Percentiles rank a stretch among this genome's conserved stretches.
Conservation (phyloP, 2,888 invertebrate genomes). For the Leistus spinibarbis region DNA sequence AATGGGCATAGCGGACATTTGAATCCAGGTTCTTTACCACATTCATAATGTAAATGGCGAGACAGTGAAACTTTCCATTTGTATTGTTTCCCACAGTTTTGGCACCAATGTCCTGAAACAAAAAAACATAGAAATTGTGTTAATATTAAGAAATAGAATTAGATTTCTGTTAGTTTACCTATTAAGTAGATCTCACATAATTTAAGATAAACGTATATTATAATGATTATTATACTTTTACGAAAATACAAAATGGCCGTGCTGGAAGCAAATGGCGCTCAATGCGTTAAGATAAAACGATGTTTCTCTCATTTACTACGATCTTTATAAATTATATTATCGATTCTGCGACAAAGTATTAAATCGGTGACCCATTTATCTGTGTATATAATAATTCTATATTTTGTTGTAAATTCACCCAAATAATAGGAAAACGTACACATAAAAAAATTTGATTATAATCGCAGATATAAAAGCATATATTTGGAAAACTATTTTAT, state of each 20-base stretch:
- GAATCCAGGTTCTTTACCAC: conserved; percentile 58
- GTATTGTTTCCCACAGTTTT: conserved; percentile 62
- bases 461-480: neutral
- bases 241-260: too few relatives aligned
- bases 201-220: neutral
- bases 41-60: conserved; percentile 59
- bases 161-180: neutral
- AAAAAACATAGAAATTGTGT: neutral
- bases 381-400: too few relatives aligned
- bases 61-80: conserved; percentile 63
- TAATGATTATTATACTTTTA: neutral
- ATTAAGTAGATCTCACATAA: neutral
- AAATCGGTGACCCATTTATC: too few relatives aligned
- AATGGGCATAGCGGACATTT: conserved; percentile 58
- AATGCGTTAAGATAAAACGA: too few relatives aligned
- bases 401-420: too few relatives aligned
- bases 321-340: too few relatives aligned
- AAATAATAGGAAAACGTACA: too few relatives aligned
- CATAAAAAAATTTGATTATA: too few relatives aligned
- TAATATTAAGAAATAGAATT: neutral
- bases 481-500: neutral
- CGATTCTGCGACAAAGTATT: too few relatives aligned
- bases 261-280: too few relatives aligned
- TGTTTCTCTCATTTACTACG: too few relatives aligned
- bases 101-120: conserved; percentile 58